Base-by-base conservation (phyloP, 1,140 invertebrate species). In the Drosophila sp. region DNA sequence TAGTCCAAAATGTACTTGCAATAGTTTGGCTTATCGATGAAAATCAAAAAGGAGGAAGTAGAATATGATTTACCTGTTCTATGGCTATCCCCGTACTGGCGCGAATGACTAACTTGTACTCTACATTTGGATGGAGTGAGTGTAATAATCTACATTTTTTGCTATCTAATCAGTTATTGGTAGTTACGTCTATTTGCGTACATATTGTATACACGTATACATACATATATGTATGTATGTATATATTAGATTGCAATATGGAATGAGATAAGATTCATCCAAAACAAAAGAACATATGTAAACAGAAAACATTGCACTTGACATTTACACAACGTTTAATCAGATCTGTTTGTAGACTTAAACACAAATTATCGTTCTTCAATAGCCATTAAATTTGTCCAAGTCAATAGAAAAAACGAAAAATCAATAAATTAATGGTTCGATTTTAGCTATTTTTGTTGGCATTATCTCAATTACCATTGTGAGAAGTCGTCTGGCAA, bases 111-210 rank as follows among this genome's bases (percentile, higher is more conserved):
- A 50, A 27, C 44, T 2, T 27, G 44, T 50, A 27, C 44, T 8
- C 17, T 50, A 6, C 25, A 50, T 2, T 3, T 41, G 6, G 6
- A 8, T 25, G 8, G 8, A 3, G 44, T 8, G 2, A 7, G 10
- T n/a, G 44, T 10, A 50, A 50, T 50, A 50, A 50, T 50, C 44
- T 47, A 25, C 23, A 50, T 50, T 38, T 38, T 38, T 25, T 47
- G 1, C 23, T 50, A 50, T 50, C 44, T 50, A 27, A 50, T 50
- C 44, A 8, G 23, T 50, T 50, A 25, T 50, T 27, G 23, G 44
- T 50, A 50, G 44, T 25, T 17, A 44, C 17, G 41, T 17, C 41
- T 44, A 44, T 23, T 38, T 38, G 10, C 8, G 35, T 38, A 38
- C 35, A 38, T 38, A 38, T 10, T 38, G 35, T 38, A 38, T 38